Percentiles rank a stretch among this genome's conserved stretches.
Conservation (phyloP, 2,113 vertebrate genomes). For the Pristiophorus japonicus region DNA sequence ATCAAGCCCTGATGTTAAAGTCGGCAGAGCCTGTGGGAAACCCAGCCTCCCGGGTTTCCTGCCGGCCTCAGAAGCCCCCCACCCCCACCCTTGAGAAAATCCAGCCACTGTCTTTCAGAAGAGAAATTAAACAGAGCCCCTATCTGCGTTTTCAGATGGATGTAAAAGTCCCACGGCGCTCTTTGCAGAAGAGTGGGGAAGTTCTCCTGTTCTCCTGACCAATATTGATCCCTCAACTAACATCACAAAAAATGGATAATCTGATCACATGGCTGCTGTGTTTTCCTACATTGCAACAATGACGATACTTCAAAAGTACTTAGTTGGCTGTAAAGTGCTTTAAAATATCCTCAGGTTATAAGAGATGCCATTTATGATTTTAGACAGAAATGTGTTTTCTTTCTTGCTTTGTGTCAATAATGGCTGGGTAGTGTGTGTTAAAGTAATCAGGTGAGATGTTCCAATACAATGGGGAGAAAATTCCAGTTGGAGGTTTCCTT, state of each 20-base stretch:
- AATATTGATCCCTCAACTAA: not conserved
- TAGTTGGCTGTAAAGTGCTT: not conserved
- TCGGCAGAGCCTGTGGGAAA: no score
- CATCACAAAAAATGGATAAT: not conserved
- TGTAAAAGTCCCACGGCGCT: no score
- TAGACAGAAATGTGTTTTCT: not conserved
- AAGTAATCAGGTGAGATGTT: not conserved
- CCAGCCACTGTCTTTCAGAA: no score
- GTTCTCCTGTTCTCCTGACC: not conserved
- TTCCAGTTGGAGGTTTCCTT: no score
- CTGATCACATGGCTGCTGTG: not conserved
- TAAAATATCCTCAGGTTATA: not conserved
- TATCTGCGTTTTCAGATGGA: no score
- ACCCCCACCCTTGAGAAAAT: no score
- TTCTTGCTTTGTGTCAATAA: not conserved
- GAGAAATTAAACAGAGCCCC: no score
- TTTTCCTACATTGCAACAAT: not conserved
- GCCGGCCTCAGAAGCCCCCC: no score
- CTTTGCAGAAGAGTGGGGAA: not conserved
- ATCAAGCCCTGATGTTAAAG: no score
- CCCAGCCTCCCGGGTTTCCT: no score
- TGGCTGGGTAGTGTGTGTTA: not conserved
- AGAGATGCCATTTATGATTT: not conserved
- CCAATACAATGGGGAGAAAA: no score
- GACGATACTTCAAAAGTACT: not conserved